These are phyloP conservation scores for Tetramorium bicarinatum DNA, from an alignment of 2,888 invertebrate genomes.

Conservation along the genomic window DNA sequence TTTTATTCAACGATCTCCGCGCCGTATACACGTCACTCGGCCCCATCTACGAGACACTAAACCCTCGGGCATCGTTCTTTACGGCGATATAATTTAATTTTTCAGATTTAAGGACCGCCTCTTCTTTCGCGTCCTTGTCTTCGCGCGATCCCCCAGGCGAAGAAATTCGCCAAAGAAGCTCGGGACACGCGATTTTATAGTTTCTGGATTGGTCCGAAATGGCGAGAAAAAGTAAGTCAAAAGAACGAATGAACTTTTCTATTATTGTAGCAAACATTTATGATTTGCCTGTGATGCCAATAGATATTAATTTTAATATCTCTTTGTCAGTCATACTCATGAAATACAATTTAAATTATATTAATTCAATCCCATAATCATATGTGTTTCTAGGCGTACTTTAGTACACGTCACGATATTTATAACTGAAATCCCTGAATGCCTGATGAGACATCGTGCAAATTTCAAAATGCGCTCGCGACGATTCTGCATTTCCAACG, in stretches of 20 bases:
- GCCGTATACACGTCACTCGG: constrained; percentile 67
- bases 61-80: constrained; percentile 82
- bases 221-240: constrained; percentile 29
- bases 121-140: constrained; percentile 66
- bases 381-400: background rate
- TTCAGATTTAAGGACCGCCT: constrained; percentile 84
- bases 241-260: background rate
- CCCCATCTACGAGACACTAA: constrained; percentile 81
- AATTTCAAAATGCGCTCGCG: constrained; percentile 29
- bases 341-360: background rate
- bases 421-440: constrained; percentile 6
- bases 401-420: constrained; percentile 8
- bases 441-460: background rate
- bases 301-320: background rate
- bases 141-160: constrained; percentile 64
- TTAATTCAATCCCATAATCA: background rate
- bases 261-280: background rate
- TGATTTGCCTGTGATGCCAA: background rate
- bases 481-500: constrained; percentile 26
- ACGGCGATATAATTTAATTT: constrained; percentile 86
- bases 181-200: constrained; percentile 67
- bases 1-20: constrained; percentile 83
- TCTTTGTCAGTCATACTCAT: background rate
- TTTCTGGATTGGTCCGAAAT: constrained; percentile 65
- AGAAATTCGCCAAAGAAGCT: constrained; percentile 56